phyloP scores from a whole-genome alignment of 2,797 vertebrate species.

The Calcarius lapponicus region DNA sequence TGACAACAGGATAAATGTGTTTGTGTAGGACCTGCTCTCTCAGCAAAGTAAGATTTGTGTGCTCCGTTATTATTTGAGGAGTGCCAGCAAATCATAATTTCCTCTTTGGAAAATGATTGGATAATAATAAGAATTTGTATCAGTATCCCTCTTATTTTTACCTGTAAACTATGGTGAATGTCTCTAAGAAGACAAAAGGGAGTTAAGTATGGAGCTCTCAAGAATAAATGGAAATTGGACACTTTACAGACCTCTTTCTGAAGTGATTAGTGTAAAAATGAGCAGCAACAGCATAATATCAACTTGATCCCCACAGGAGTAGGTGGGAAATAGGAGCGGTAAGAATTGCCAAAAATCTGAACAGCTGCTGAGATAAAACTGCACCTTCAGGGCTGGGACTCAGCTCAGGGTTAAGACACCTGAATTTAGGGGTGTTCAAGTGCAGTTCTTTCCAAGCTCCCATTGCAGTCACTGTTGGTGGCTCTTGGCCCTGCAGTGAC shows the following conservation, averaged over 20 bases:
- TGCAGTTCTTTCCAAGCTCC: background rate
- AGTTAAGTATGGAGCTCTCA: background rate
- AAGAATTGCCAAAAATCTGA: background rate
- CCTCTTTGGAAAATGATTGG: background rate
- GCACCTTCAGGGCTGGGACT: background rate
- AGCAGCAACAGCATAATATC: background rate
- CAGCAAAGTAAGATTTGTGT: background rate
- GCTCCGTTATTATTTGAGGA: background rate
- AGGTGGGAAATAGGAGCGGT: background rate
- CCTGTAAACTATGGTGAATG: background rate
- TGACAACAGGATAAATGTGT: background rate
- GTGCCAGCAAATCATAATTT: background rate
- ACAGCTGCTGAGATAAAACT: background rate
- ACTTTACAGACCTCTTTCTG: background rate
- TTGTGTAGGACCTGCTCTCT: background rate
- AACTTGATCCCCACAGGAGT: background rate
- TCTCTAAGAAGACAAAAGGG: background rate
- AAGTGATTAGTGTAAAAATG: background rate
- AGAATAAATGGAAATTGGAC: background rate
- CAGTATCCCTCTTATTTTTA: constrained; percentile 1
- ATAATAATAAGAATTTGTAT: background rate
- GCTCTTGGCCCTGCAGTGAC: background rate
- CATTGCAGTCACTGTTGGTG: fast-evolving
- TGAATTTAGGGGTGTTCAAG: background rate
- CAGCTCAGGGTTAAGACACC: background rate